phyloP scores from a whole-genome alignment of 2,888 invertebrate species.

The Neelides folsomi region DNA sequence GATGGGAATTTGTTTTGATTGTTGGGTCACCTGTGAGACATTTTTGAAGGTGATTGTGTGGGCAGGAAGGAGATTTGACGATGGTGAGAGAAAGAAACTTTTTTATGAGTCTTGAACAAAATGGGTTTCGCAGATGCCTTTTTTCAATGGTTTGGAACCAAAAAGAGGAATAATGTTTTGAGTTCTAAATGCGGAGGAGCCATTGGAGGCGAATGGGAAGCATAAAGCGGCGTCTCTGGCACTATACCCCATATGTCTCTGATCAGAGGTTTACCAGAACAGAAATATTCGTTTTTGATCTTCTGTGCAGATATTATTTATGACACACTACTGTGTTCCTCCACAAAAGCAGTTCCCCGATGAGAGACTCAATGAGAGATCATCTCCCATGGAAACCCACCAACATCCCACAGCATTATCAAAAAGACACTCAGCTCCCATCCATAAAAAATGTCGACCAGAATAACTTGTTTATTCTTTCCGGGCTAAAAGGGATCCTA shows the following conservation, averaged over 20 bases:
- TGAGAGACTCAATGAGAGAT: not conserved
- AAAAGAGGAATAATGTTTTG: constrained; percentile 20
- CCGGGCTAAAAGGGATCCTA: too few relatives aligned
- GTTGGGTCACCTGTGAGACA: too few relatives aligned
- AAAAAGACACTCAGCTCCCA: constrained; percentile 4
- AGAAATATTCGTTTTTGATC: constrained; percentile 19
- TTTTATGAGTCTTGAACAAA: constrained; percentile 12
- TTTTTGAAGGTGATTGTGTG: too few relatives aligned
- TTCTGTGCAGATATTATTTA: constrained; percentile 20
- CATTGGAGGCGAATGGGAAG: too few relatives aligned
- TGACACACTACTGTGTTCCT: constrained; percentile 20
- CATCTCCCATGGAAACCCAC: too few relatives aligned
- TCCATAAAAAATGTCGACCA: constrained; percentile 8
- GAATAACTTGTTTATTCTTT: constrained; percentile 10
- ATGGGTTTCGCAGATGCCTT: constrained; percentile 20
- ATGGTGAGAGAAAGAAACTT: constrained; percentile 4
- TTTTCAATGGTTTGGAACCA: constrained; percentile 23
- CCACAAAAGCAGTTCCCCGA: not conserved
- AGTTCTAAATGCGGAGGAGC: constrained; percentile 17
- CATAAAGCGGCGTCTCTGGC: not conserved
- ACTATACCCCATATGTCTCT: not conserved
- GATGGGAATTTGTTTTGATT: too few relatives aligned
- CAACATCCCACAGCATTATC: not conserved
- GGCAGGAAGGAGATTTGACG: not conserved
- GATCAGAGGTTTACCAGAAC: not conserved